Conservation (phyloP, 2,888 invertebrate genomes). For the Miltochrista miniata region DNA sequence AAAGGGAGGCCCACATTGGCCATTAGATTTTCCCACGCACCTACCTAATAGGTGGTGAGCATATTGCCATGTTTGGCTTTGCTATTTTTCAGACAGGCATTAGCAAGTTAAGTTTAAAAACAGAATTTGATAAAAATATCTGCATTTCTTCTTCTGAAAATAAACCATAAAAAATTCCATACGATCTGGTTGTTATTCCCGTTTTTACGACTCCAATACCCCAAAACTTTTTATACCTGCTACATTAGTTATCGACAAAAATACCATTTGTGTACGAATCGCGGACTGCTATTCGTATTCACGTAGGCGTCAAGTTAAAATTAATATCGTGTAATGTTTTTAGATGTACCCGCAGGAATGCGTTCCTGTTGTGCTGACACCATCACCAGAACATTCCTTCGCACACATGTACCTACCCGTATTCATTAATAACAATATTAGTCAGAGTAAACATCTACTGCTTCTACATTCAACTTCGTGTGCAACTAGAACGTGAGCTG, state of each 20-base stretch:
- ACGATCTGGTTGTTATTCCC: constrained; percentile 4
- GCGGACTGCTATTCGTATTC: constrained; percentile 40
- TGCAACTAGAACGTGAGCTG: constrained; percentile 40
- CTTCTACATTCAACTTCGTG: constrained; percentile 41
- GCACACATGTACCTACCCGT: neutral
- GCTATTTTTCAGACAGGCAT: too few species aligned
- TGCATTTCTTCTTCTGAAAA: neutral
- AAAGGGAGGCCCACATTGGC: too few species aligned
- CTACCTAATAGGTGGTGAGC: too few species aligned
- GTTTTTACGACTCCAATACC: constrained; percentile 36
- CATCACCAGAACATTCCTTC: neutral
- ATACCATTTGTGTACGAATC: constrained; percentile 38
- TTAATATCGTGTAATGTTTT: constrained; percentile 61
- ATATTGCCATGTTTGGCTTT: too few species aligned
- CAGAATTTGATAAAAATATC: neutral
- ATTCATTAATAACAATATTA: constrained; percentile 67
- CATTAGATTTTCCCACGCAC: too few species aligned
- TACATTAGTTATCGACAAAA: constrained; percentile 42
- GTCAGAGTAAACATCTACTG: constrained; percentile 28
- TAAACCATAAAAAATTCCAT: neutral
- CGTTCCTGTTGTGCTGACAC: constrained; percentile 57
- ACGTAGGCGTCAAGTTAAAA: constrained; percentile 51
- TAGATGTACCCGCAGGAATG: constrained; percentile 65
- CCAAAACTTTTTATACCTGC: constrained; percentile 11
- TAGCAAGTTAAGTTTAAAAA: too few species aligned